phyloP scores from a whole-genome alignment of 2,113 vertebrate genomes.

The Sander vitreus region DNA sequence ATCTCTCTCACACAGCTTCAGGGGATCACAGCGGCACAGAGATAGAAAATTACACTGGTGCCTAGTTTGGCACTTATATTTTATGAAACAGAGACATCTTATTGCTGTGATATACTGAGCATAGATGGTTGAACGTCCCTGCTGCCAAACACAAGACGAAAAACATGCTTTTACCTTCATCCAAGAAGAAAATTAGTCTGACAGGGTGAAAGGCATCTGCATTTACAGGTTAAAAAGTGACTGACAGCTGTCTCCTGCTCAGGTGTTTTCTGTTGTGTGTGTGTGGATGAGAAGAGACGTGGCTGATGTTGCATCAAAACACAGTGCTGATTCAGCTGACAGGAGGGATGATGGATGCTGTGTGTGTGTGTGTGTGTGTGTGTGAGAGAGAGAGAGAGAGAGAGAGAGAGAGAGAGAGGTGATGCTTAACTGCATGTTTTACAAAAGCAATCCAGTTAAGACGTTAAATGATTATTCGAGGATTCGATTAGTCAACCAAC shows the following conservation, averaged over 20 bases:
- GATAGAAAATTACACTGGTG: slow-evolving; percentile 39
- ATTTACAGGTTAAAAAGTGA: slow-evolving; percentile 1
- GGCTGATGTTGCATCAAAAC: slow-evolving; percentile 33
- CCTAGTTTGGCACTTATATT: slow-evolving; percentile 13
- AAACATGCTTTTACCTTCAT: neutral
- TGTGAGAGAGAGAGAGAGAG: neutral
- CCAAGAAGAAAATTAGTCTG: neutral
- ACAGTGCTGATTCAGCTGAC: slow-evolving; percentile 34
- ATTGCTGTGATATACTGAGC: neutral
- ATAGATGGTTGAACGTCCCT: neutral
- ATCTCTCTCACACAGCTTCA: slow-evolving; percentile 70
- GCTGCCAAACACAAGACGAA: neutral
- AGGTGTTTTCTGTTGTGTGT: slow-evolving; percentile 11
- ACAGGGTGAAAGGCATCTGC: neutral
- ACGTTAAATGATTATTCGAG: neutral
- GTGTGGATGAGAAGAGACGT: slow-evolving; percentile 22
- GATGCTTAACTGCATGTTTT: neutral
- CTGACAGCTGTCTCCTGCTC: slow-evolving; percentile 31
- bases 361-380: neutral
- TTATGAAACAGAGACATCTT: slow-evolving; percentile 37
- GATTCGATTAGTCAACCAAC: neutral
- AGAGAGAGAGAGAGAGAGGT: neutral
- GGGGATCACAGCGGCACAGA: slow-evolving; percentile 53
- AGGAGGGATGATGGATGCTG: slow-evolving; percentile 33
- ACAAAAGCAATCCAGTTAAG: slow-evolving; percentile 3